These are phyloP conservation scores for Chesias legatella DNA, from an alignment of 2,888 invertebrate species.

Conservation along the genomic window DNA sequence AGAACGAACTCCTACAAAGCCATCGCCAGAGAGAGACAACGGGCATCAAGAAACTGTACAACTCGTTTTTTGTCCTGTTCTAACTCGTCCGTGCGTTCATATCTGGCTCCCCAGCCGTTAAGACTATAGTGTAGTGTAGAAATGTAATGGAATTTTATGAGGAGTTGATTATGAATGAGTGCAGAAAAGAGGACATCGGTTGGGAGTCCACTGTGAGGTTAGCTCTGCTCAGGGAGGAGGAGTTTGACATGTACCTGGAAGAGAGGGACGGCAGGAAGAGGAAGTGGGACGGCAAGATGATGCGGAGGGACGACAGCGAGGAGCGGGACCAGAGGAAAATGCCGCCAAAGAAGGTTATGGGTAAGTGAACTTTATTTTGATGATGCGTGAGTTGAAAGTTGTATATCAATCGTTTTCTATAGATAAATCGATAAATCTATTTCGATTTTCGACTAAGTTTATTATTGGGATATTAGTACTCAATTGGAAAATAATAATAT, in stretches of 20 bases:
- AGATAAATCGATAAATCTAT: too few species aligned
- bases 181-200: slow-evolving; percentile 57
- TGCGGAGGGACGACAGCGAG: slow-evolving; percentile 58
- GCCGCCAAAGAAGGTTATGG: slow-evolving; percentile 72
- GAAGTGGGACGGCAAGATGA: slow-evolving; percentile 69
- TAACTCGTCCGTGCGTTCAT: slow-evolving; percentile 69
- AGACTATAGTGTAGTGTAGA: slow-evolving; percentile 15
- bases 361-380: slow-evolving; percentile 45
- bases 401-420: too few species aligned
- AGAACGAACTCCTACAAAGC: slow-evolving; percentile 88
- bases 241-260: slow-evolving; percentile 67
- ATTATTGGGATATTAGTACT: too few species aligned
- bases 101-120: neutral
- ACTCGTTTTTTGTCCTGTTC: slow-evolving; percentile 92
- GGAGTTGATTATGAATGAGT: slow-evolving; percentile 60
- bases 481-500: too few species aligned
- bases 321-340: slow-evolving; percentile 66
- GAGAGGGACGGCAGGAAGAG: slow-evolving; percentile 66
- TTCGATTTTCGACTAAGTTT: too few species aligned
- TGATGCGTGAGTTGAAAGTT: too few species aligned
- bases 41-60: slow-evolving; percentile 92
- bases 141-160: slow-evolving; percentile 63
- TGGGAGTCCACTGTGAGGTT: slow-evolving; percentile 68
- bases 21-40: slow-evolving; percentile 91
- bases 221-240: slow-evolving; percentile 57